A percentile compares a stretch with the other conserved stretches of the same genome.
Conservation (phyloP, 2,888 invertebrate genomes). For the Plebejus melissa region DNA sequence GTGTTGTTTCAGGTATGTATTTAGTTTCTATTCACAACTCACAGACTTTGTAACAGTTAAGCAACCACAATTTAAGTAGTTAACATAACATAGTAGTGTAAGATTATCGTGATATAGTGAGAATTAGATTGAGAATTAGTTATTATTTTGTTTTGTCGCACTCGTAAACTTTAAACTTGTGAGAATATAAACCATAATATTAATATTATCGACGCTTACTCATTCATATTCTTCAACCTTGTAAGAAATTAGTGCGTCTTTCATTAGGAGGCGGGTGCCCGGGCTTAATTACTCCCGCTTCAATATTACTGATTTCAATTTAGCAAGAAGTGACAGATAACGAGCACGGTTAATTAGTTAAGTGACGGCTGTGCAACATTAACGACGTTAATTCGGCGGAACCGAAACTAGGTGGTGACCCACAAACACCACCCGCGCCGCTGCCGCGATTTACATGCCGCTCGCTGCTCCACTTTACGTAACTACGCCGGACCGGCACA, state of each 20-base stretch:
- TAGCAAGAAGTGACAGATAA: conserved; percentile 25
- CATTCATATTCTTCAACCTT: conserved; percentile 38
- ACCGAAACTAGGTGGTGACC: conserved; percentile 27
- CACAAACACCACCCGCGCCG: conserved; percentile 17
- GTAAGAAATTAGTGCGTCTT: conserved; percentile 33
- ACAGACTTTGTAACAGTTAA: not conserved
- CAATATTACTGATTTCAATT: conserved; percentile 27
- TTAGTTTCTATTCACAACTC: not conserved
- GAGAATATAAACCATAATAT: not conserved
- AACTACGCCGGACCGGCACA: conserved; percentile 1
- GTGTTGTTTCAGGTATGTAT: not conserved
- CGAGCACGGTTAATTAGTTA: conserved; percentile 23
- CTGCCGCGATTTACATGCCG: conserved; percentile 24
- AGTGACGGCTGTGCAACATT: conserved; percentile 24
- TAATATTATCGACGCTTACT: conserved; percentile 30
- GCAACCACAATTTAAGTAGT: not conserved
- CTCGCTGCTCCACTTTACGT: conserved; percentile 20
- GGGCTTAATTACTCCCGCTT: conserved; percentile 25
- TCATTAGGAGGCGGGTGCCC: conserved; percentile 12
- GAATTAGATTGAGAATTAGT: not conserved
- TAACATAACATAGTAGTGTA: not conserved
- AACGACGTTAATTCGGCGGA: conserved; percentile 19
- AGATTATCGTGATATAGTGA: not conserved
- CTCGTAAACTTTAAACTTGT: not conserved
- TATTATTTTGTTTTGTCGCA: not conserved